Base-by-base conservation (phyloP, 2,113 vertebrate species). In the Neopipo cinnamomea region DNA sequence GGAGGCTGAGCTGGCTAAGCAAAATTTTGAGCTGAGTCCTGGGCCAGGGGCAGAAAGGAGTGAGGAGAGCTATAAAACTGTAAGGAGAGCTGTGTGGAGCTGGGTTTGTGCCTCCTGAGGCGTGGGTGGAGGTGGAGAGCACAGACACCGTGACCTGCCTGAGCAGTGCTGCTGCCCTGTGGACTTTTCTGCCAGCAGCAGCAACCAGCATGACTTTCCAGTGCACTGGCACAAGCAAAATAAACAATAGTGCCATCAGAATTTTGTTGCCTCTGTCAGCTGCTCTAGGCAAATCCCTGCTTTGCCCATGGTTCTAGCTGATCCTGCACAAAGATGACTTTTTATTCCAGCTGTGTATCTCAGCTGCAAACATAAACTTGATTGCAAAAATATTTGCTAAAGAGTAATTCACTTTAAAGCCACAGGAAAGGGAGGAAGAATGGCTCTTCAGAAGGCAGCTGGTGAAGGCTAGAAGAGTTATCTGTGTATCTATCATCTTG, bases 71-170 rank as follows among this genome's bases (percentile, higher is more conserved):
- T 49, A 6, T 58, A 25, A 44, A 82, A 14, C 42, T 9, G 5
- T 55, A 56, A 33, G 50, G 70, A 74, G 46, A 70, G 27, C 72
- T 58, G 31, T 35, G 13, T 71, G 33, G 75, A 85, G 42, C 52
- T 59, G 39, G 8, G 22, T 41, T 70, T 77, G 63, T 35, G 31
- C 39, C 37, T 81, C 10, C n/a, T 2, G 3, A 41, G 31, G 62
- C 11, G n/a, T 9, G 35, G 4, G 3, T 46, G 41, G 35, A 52
- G 44, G 12, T 41, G 46, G 17, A 44, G 39, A 88, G 20, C 37
- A n/a, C 5, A 1, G 39, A 55, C 25, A 39, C 18, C 0, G 0
- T 12, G 49, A 23, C 23, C 42, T 73, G 44, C 41, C 37, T 14
- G 61, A 81, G 61, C 41, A 62, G 46, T 5, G 16, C 65, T 30